phyloP scores from a whole-genome alignment of 2,888 invertebrate species.

The Drosophila nr. perissopoda region DNA sequence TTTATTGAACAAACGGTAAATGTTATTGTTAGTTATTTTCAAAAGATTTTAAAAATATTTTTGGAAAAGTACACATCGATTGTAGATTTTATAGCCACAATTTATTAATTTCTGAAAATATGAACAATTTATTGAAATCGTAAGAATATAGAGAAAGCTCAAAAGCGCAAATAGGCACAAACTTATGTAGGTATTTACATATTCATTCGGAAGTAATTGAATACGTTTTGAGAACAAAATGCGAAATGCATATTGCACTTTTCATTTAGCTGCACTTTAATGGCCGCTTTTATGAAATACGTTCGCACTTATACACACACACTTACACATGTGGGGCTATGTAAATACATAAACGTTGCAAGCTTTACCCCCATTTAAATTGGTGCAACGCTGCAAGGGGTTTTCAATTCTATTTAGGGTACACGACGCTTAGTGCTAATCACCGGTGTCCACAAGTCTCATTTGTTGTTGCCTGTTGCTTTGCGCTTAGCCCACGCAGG shows the following conservation, averaged over 20 bases:
- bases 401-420: slow-evolving; percentile 57
- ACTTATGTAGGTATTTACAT: background rate
- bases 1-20: background rate
- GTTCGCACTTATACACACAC: slow-evolving; percentile 8
- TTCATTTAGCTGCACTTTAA: slow-evolving; percentile 64
- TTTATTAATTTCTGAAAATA: background rate
- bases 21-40: background rate
- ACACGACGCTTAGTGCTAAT: slow-evolving; percentile 55
- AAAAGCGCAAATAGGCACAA: background rate
- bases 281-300: slow-evolving; percentile 63
- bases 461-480: slow-evolving; percentile 46
- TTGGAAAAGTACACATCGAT: background rate
- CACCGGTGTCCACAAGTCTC: slow-evolving; percentile 30
- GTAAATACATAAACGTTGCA: slow-evolving; percentile 15
- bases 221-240: slow-evolving; percentile 9
- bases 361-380: slow-evolving; percentile 45
- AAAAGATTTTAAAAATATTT: background rate
- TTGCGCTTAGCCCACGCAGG: slow-evolving; percentile 23
- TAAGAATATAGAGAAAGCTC: background rate
- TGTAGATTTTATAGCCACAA: background rate
- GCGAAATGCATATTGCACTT: slow-evolving; percentile 27
- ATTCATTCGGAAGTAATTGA: slow-evolving; percentile 5
- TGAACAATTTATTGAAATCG: background rate
- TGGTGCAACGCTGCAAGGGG: slow-evolving; percentile 42
- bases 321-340: slow-evolving; percentile 1